A percentile compares a stretch with the other conserved stretches of the same genome.
phyloP scores from a whole-genome alignment of 2,113 vertebrate species.

The Odobenus rosmarus region DNA sequence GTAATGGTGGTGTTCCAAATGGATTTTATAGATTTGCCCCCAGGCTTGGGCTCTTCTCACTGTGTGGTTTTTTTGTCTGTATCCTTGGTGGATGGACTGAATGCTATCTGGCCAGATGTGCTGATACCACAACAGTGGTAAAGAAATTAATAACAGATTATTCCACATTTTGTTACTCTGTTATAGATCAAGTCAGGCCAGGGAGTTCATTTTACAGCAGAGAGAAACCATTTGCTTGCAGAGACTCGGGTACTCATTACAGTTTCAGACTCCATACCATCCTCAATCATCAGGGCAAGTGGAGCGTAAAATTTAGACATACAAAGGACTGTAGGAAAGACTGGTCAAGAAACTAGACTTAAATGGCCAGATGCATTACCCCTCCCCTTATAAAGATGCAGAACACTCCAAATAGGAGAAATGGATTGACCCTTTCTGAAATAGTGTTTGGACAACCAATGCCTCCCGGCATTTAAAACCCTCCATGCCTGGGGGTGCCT shows the following conservation, averaged over 20 bases:
- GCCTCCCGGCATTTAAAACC: neutral
- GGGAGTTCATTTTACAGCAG: neutral
- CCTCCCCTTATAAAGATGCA: neutral
- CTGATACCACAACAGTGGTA: neutral
- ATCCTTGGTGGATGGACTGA: neutral
- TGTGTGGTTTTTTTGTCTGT: neutral
- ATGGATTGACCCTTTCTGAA: neutral
- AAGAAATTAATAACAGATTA: neutral
- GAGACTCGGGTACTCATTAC: neutral
- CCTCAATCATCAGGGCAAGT: neutral
- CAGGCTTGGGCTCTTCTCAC: neutral
- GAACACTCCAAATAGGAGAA: neutral
- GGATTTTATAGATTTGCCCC: neutral
- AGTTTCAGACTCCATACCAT: neutral
- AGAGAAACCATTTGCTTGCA: neutral
- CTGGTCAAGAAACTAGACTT: neutral
- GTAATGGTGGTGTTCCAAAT: rapidly evolving
- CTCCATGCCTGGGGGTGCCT: neutral
- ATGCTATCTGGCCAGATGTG: neutral
- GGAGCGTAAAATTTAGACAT: neutral
- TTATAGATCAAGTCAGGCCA: neutral
- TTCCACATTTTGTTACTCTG: neutral
- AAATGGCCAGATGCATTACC: neutral
- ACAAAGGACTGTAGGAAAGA: neutral
- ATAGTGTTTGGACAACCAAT: too few relatives aligned